Percentiles rank a stretch among this genome's conserved stretches.
Evolutionary conservation across 2,113 vertebrate species (phyloP).

Genomic region (Pteruthius melanotis): DNA sequence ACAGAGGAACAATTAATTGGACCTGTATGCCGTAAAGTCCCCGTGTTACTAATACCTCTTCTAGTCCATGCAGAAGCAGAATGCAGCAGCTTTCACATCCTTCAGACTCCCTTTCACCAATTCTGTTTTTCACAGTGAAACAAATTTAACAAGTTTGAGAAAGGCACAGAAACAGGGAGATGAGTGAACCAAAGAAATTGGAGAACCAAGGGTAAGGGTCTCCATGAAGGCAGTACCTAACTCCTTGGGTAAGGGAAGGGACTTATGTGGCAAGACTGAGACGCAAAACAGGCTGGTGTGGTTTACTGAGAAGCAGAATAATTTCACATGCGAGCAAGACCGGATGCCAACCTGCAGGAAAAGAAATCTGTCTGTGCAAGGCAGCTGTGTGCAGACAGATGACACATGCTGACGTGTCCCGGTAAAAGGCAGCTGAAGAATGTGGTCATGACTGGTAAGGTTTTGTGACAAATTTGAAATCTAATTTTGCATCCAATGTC

Average conservation of each 20-base stretch:
- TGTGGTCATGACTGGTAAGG: not conserved
- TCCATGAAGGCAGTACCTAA: not conserved
- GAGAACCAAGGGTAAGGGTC: not conserved
- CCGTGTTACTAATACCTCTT: not conserved
- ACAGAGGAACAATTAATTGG: not conserved
- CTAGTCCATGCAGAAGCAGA: not conserved
- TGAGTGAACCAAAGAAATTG: not conserved
- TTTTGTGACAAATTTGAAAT: not conserved
- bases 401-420: accelerated
- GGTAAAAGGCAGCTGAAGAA: not conserved
- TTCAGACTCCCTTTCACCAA: not conserved
- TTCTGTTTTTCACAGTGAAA: not conserved
- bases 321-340: not conserved
- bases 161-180: not conserved
- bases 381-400: not conserved
- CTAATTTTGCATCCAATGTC: not conserved
- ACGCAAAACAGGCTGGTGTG: not conserved
- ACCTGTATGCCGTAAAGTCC: too few species aligned
- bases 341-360: not conserved
- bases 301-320: not conserved
- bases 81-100: not conserved
- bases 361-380: not conserved
- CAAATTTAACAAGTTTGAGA: not conserved
- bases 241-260: not conserved
- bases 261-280: accelerated